Base-by-base conservation (phyloP, 2,888 invertebrate genomes). In the Laspeyria flexula region DNA sequence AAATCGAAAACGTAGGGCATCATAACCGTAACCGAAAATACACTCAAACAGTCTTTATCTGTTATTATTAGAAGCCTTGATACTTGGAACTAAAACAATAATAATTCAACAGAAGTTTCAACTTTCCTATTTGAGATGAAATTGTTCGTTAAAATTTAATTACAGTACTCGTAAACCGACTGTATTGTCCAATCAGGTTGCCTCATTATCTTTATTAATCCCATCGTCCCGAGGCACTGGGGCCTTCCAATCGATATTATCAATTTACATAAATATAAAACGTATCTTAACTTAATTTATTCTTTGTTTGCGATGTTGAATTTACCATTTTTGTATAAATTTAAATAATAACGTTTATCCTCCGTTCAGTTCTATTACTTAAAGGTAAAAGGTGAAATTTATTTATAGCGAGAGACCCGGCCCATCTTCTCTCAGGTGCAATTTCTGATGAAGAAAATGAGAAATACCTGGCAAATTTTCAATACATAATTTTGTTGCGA, bases 171-270 rank as follows among this genome's bases (percentile, higher is more conserved):
- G 34, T 29, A 40, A 47, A 18, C 49, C 7, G 11, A 58, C 35
- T 27, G 37, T 31, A 45, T 45, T 43, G 37, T 40, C 37, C 46
- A 49, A 58, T 65, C 58, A 44, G 37, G 12, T 11, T 16, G 16
- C 9, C 49, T 52, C 55, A 50, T 64, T 65, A 55, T 47, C 45
- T 50, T 45, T 48, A 50, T 56, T 55, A 64, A 65, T 50, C 44
- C 58, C 30, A 44, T 52, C 27, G 58, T 45, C 48, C 30, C 42
- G 18, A 12, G 21, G 31, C 21, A 12, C 31, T 9, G 1, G 21
- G n/a, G 47, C 13, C 43, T 54, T 44, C 18, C 25, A 43, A 54
- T 59, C 39, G 42, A 38, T 52, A 51, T 43, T 34, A 58, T 47
- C 10, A 44, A 43, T 54, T 51, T 48, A 13, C 35, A 39, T 50